phyloP scores from a whole-genome alignment of 2,888 invertebrate species.

The Quadroppia sp. region DNA sequence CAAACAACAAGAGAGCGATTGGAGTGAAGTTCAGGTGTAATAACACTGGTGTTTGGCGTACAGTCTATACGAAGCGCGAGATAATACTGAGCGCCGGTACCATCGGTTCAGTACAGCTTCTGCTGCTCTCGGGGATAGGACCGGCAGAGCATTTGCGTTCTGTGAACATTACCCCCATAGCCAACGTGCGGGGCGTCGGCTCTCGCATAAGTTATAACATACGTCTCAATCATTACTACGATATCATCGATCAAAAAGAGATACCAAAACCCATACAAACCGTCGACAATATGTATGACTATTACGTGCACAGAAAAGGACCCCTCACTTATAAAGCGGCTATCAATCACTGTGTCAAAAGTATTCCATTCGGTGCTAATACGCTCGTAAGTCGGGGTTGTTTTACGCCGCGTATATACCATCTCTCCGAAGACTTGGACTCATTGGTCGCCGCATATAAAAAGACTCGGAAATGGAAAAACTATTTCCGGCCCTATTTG shows the following conservation, averaged over 20 bases:
- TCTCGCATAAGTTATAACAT: background rate
- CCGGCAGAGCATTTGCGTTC: background rate
- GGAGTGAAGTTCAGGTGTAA: background rate
- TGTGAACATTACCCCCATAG: background rate
- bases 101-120: too few relatives aligned
- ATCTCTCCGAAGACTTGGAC: background rate
- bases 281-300: too few relatives aligned
- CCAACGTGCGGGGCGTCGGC: background rate
- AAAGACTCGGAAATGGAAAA: conserved; percentile 1
- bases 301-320: too few relatives aligned
- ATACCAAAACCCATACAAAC: too few relatives aligned
- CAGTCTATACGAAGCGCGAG: too few relatives aligned
- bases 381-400: too few relatives aligned
- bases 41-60: background rate
- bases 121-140: too few relatives aligned
- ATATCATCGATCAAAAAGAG: background rate
- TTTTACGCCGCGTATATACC: background rate
- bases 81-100: too few relatives aligned
- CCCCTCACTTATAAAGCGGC: too few relatives aligned
- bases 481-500: background rate
- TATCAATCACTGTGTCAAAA: too few relatives aligned
- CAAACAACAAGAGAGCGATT: background rate
- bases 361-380: too few relatives aligned
- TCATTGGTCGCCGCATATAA: background rate
- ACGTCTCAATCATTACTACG: background rate